Conservation (phyloP, 1,140 invertebrate genomes). For the Hyphantria cunea region DNA sequence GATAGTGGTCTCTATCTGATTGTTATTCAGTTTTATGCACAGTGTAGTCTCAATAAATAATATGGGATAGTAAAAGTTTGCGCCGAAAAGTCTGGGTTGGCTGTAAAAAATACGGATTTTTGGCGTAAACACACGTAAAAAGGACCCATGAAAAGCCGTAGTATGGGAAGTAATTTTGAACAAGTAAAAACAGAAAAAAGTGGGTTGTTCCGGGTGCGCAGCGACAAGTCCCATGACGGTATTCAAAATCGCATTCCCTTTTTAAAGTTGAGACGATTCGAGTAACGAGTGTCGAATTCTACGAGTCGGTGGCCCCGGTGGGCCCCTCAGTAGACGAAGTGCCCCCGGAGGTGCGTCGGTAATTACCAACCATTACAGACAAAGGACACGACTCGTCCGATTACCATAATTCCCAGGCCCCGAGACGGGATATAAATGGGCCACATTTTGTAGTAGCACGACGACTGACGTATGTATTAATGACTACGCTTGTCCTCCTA, state of each 20-base stretch:
- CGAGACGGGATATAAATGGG: constrained; percentile 74
- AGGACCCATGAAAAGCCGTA: constrained; percentile 18
- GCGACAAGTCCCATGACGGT: constrained; percentile 62
- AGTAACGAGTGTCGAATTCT: constrained; percentile 79
- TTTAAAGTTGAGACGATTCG: constrained; percentile 78
- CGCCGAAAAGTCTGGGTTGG: constrained; percentile 38
- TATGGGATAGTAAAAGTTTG: constrained; percentile 47
- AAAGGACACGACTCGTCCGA: constrained; percentile 78
- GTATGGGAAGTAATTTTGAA: no score
- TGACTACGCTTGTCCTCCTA: constrained; percentile 78
- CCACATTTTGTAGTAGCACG: constrained; percentile 77
- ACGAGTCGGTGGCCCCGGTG: constrained; percentile 48
- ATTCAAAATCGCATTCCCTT: constrained; percentile 74
- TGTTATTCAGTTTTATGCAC: constrained; percentile 60
- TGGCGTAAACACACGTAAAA: constrained; percentile 43
- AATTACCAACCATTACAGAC: constrained; percentile 80
- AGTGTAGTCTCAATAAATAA: constrained; percentile 49
- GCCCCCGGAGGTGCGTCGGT: constrained; percentile 70
- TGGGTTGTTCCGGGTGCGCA: constrained; percentile 39
- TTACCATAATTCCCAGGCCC: constrained; percentile 78
- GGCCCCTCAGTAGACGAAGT: constrained; percentile 55
- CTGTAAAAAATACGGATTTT: constrained; percentile 33
- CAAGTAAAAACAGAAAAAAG: constrained; percentile 39
- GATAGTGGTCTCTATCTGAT: constrained; percentile 56
- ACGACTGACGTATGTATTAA: constrained; percentile 79